Conservation (phyloP, 2,113 vertebrate genomes). For the Taxidea taxus region DNA sequence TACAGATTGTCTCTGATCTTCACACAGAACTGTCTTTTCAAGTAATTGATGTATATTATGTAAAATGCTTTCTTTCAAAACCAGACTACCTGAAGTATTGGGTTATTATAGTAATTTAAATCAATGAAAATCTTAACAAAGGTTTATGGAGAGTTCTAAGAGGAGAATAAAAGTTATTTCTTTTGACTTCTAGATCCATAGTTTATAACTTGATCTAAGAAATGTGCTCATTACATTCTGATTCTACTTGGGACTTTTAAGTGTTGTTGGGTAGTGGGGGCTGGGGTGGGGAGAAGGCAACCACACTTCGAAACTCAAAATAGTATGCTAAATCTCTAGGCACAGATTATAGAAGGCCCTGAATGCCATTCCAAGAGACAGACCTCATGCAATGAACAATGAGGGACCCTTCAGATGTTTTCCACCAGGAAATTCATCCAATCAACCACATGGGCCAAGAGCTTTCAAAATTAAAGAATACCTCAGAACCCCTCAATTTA, state of each 20-base stretch:
- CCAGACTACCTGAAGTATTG: conserved; percentile 66
- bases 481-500: background rate
- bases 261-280: background rate
- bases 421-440: background rate
- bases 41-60: conserved; percentile 82
- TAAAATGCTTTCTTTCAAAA: conserved; percentile 79
- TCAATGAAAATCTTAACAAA: conserved; percentile 74
- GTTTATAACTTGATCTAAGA: conserved; percentile 53
- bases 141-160: conserved; percentile 60
- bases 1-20: conserved; percentile 78
- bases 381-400: background rate
- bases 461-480: background rate
- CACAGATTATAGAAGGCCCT: background rate
- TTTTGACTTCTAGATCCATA: conserved; percentile 43
- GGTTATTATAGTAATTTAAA: conserved; percentile 68
- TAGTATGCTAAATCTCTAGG: background rate
- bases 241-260: conserved; percentile 17
- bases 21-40: conserved; percentile 74
- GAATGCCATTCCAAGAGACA: background rate
- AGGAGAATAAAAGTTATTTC: conserved; percentile 68
- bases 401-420: background rate
- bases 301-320: conserved; percentile 29
- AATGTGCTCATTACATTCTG: conserved; percentile 31
- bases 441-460: background rate
- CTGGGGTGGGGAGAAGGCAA: background rate